phyloP scores from a whole-genome alignment of 1,140 invertebrate species.

The Aleiodes sp. region DNA sequence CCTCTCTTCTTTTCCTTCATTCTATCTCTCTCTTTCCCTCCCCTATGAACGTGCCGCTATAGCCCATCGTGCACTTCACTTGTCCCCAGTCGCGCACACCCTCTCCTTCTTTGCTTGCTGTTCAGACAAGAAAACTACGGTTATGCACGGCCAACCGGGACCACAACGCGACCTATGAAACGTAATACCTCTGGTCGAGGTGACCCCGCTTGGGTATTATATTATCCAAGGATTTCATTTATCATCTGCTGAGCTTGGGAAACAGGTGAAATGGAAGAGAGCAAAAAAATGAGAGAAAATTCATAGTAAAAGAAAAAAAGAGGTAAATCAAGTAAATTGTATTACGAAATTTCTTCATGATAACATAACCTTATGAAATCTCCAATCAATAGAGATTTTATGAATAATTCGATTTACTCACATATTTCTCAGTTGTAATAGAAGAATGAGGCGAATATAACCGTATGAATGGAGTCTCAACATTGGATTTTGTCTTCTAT shows the following conservation, averaged over 20 bases:
- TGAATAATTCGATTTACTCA: too few species aligned
- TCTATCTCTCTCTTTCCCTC: too few species aligned
- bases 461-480: not conserved
- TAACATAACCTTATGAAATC: too few species aligned
- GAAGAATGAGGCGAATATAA: too few species aligned
- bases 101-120: not conserved
- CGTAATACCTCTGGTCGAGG: slow-evolving; percentile 37
- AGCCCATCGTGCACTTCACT: too few species aligned
- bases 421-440: too few species aligned
- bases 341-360: not conserved
- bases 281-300: slow-evolving; percentile 13
- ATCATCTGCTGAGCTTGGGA: slow-evolving; percentile 36
- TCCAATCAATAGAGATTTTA: too few species aligned
- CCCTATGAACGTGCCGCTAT: too few species aligned
- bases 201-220: slow-evolving; percentile 44
- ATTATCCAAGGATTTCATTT: slow-evolving; percentile 52
- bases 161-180: slow-evolving; percentile 44
- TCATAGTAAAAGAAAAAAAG: slow-evolving; percentile 17
- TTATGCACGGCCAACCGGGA: slow-evolving; percentile 29
- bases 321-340: not conserved
- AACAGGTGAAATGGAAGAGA: slow-evolving; percentile 27
- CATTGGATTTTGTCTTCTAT: not conserved
- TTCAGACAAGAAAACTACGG: slow-evolving; percentile 43
- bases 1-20: not conserved
- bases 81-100: not conserved